These are phyloP conservation scores for Halesus radiatus DNA, from an alignment of 1,140 invertebrate genomes.

Conservation along the genomic window DNA sequence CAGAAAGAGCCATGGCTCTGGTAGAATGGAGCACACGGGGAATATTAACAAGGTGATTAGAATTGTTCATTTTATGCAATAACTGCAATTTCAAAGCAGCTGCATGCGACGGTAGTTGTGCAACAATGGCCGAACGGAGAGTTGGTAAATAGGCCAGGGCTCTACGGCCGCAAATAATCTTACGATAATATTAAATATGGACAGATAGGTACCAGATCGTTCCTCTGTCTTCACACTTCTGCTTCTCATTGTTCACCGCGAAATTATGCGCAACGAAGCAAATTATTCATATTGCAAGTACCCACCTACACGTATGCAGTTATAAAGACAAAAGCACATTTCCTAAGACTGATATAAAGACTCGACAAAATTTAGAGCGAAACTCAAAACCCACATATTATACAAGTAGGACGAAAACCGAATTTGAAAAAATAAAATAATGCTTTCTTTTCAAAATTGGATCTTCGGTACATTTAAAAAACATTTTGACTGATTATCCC, in stretches of 20 bases:
- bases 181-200: constrained; percentile 10
- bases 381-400: no score
- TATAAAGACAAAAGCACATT: no score
- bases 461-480: no score
- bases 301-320: no score
- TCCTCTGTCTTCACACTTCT: neutral
- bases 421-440: no score
- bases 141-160: constrained; percentile 32
- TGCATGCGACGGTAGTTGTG: constrained; percentile 35
- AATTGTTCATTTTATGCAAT: constrained; percentile 33
- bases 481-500: no score
- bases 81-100: constrained; percentile 38
- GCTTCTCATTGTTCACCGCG: neutral
- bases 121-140: constrained; percentile 36
- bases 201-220: constrained; percentile 1
- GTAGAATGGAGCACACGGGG: neutral
- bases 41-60: constrained; percentile 34
- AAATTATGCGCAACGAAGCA: neutral
- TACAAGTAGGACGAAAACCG: no score
- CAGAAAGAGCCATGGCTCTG: neutral
- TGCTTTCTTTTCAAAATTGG: no score
- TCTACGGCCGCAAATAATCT: constrained; percentile 32
- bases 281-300: neutral
- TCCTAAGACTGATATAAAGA: no score
- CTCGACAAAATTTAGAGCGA: no score